Evolutionary conservation across 2,888 invertebrate genomes (phyloP).

Genomic region (Theodoxus fluviatilis): DNA sequence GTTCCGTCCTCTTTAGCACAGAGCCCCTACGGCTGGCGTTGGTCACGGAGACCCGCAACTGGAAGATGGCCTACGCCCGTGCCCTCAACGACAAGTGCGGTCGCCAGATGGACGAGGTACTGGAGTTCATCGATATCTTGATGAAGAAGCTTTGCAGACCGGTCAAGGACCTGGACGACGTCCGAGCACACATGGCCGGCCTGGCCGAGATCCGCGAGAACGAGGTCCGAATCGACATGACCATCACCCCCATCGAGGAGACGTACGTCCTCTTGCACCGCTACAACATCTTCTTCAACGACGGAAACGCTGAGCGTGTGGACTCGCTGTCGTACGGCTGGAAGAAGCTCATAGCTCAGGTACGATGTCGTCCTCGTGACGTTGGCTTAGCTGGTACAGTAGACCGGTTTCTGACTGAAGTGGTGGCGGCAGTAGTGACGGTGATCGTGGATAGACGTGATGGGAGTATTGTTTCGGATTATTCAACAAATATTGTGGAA

Average conservation of each 20-base stretch:
- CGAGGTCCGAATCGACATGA: slow-evolving; percentile 93
- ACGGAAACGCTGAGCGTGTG: slow-evolving; percentile 89
- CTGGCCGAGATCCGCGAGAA: slow-evolving; percentile 87
- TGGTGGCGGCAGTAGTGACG: neutral
- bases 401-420: too few species aligned
- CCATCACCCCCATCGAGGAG: slow-evolving; percentile 93
- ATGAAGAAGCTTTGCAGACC: slow-evolving; percentile 87
- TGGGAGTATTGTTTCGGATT: neutral
- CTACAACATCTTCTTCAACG: slow-evolving; percentile 85
- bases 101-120: slow-evolving; percentile 67
- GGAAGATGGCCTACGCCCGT: slow-evolving; percentile 65
- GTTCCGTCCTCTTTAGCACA: slow-evolving; percentile 61
- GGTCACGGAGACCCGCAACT: slow-evolving; percentile 70
- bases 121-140: slow-evolving; percentile 90
- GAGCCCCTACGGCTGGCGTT: slow-evolving; percentile 81
- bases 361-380: slow-evolving; percentile 27
- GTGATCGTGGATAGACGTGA: neutral
- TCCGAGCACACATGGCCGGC: slow-evolving; percentile 90
- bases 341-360: slow-evolving; percentile 76
- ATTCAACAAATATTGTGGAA: too few species aligned
- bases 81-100: slow-evolving; percentile 65
- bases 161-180: slow-evolving; percentile 89
- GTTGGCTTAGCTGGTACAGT: too few species aligned
- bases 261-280: slow-evolving; percentile 89
- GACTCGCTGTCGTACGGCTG: slow-evolving; percentile 90